Conservation (phyloP, 2,797 vertebrate species). For the Neomorphus geoffroyi region DNA sequence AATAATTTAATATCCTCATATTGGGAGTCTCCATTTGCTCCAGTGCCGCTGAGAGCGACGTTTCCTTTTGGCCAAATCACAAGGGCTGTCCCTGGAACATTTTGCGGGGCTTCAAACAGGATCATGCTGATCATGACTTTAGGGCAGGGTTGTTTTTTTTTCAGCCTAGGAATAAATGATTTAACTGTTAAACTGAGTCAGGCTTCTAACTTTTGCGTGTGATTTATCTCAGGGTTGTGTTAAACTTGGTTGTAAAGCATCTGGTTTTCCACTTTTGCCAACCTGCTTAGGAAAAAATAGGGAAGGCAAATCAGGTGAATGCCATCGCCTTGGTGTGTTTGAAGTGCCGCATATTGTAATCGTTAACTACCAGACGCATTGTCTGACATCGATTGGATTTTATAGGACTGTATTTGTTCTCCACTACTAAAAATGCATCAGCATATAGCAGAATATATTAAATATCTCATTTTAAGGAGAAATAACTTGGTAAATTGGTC, state of each 20-base stretch:
- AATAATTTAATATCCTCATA: slow-evolving; percentile 75
- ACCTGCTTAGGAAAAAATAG: background rate
- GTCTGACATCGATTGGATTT: background rate
- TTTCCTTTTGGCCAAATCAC: slow-evolving; percentile 68
- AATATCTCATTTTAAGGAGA: background rate
- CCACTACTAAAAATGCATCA: background rate
- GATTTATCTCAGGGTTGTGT: slow-evolving; percentile 66
- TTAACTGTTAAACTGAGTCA: slow-evolving; percentile 58
- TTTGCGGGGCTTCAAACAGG: slow-evolving; percentile 73
- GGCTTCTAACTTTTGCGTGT: slow-evolving; percentile 34
- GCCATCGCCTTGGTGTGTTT: background rate
- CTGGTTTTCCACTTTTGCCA: slow-evolving; percentile 16
- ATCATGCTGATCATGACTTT: slow-evolving; percentile 73
- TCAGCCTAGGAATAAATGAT: slow-evolving; percentile 60
- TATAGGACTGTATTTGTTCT: background rate
- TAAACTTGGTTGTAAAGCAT: slow-evolving; percentile 47
- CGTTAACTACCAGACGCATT: background rate
- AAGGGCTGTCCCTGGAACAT: slow-evolving; percentile 47
- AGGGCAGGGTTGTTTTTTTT: slow-evolving; percentile 71
- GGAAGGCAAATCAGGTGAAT: background rate
- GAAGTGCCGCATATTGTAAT: background rate
- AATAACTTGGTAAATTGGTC: background rate
- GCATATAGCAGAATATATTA: background rate
- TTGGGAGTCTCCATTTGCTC: slow-evolving; percentile 53
- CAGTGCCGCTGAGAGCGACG: background rate